These are phyloP conservation scores for Epirrhoe tristata DNA, from an alignment of 2,888 invertebrate genomes.

Conservation along the genomic window DNA sequence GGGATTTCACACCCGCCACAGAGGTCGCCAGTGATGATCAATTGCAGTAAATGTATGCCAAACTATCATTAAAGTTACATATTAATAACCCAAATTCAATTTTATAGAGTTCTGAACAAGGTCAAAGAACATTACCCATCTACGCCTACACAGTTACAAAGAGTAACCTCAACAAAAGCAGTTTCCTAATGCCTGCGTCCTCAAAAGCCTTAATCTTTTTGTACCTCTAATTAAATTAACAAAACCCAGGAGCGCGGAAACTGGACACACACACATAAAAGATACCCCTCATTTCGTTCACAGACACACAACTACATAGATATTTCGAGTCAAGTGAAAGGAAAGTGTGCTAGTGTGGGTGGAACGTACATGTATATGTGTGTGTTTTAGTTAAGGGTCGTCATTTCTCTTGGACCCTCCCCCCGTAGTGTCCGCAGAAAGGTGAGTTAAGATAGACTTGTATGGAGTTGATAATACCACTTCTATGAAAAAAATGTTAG, in stretches of 20 bases:
- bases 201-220: slow-evolving; percentile 82
- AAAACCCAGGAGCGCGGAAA: slow-evolving; percentile 83
- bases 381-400: slow-evolving; percentile 86
- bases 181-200: slow-evolving; percentile 79
- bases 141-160: slow-evolving; percentile 44
- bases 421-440: slow-evolving; percentile 85
- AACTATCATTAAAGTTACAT: too few relatives aligned
- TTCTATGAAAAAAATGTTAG: neutral
- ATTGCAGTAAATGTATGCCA: too few relatives aligned
- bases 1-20: too few relatives aligned
- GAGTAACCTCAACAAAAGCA: slow-evolving; percentile 74
- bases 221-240: slow-evolving; percentile 85
- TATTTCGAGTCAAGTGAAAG: slow-evolving; percentile 53
- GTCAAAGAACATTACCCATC: slow-evolving; percentile 2
- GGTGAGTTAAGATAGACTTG: slow-evolving; percentile 79
- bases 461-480: slow-evolving; percentile 60
- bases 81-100: neutral
- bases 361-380: slow-evolving; percentile 73
- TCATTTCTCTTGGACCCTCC: slow-evolving; percentile 86
- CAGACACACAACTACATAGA: slow-evolving; percentile 55
- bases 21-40: too few relatives aligned
- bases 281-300: slow-evolving; percentile 51
- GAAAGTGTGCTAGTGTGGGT: slow-evolving; percentile 60
- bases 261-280: slow-evolving; percentile 76
- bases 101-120: neutral